A percentile compares a stretch with the other conserved stretches of the same genome.
phyloP scores from a whole-genome alignment of 2,888 invertebrate species.

The Cantharis rufa region DNA sequence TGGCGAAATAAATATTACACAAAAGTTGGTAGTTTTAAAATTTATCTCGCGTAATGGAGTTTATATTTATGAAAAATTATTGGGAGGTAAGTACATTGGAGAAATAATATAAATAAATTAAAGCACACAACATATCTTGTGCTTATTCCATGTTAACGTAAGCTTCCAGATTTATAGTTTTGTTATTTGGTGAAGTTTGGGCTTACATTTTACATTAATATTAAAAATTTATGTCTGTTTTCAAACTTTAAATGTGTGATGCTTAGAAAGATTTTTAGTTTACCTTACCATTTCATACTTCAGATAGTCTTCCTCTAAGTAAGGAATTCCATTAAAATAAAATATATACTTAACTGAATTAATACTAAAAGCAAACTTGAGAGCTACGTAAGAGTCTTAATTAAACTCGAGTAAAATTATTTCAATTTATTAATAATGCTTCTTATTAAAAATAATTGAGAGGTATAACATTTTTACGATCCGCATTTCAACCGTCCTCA shows the following conservation, averaged over 20 bases:
- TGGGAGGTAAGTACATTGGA: background rate
- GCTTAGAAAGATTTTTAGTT: conserved; percentile 1
- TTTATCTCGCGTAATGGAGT: background rate
- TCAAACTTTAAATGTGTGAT: background rate
- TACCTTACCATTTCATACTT: background rate
- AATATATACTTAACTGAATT: background rate
- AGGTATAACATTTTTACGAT: background rate
- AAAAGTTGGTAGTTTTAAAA: background rate
- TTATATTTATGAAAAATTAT: background rate
- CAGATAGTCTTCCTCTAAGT: background rate
- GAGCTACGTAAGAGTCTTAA: background rate
- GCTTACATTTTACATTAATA: conserved; percentile 1
- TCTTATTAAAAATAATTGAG: background rate
- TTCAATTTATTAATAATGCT: background rate
- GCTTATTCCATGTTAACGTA: background rate
- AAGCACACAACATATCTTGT: background rate
- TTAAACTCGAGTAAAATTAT: background rate
- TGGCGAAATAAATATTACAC: background rate
- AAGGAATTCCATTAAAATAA: background rate
- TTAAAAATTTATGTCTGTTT: background rate
- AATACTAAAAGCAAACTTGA: background rate
- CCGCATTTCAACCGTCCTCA: background rate
- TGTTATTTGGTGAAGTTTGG: conserved; percentile 2
- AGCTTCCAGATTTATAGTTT: conserved; percentile 2
- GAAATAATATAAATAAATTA: background rate